A percentile compares a stretch with the other conserved stretches of the same genome.
These are phyloP conservation scores for Spizaetus ornatus DNA, from an alignment of 2,113 vertebrate genomes.

Conservation along the genomic window DNA sequence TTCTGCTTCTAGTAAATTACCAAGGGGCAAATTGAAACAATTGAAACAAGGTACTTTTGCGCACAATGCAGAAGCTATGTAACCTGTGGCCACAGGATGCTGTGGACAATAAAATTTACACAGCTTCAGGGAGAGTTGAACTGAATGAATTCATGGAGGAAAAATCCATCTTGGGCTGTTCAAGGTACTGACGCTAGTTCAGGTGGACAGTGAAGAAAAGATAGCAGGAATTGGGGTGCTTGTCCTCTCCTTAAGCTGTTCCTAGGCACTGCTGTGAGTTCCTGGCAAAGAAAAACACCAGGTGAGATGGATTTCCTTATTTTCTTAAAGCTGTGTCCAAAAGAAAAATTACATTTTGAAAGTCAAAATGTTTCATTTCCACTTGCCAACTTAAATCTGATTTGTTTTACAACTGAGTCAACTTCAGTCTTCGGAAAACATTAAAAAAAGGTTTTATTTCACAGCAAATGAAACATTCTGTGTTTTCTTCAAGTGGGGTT, in stretches of 20 bases:
- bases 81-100: neutral
- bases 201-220: neutral
- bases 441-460: neutral
- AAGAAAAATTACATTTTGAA: neutral
- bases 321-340: neutral
- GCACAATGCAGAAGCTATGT: neutral
- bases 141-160: neutral
- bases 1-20: neutral
- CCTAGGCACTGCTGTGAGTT: neutral
- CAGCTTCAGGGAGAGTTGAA: neutral
- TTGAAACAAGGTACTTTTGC: neutral
- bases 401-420: neutral
- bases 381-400: conserved; percentile 7
- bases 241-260: neutral
- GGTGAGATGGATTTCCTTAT: conserved; percentile 18
- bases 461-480: neutral
- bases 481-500: neutral
- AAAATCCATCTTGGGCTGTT: neutral
- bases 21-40: neutral
- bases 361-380: neutral
- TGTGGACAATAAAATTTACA: neutral
- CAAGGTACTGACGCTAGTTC: neutral
- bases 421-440: neutral
- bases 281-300: neutral
- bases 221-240: neutral